These are phyloP conservation scores for Caenorhabditis japonica DNA, from an alignment of 2,888 invertebrate species.

Conservation along the genomic window DNA sequence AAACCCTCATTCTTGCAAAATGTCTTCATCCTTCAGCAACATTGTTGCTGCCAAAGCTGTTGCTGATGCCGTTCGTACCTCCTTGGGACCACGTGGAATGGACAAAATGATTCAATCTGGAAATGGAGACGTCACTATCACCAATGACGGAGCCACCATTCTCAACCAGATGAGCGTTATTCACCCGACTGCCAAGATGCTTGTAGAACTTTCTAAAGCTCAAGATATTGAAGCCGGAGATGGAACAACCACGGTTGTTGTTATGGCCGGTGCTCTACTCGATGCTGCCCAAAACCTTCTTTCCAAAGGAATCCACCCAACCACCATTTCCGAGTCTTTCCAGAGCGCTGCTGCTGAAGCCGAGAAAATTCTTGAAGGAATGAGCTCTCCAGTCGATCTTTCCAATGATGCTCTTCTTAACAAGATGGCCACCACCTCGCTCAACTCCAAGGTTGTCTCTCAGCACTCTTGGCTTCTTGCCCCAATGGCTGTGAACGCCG, in stretches of 20 bases:
- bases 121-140: conserved; percentile 98
- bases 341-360: conserved; percentile 86
- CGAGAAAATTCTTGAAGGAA: conserved; percentile 84
- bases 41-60: conserved; percentile 98
- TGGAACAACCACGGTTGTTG: conserved; percentile 96
- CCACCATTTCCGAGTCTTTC: conserved; percentile 95
- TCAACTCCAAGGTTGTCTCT: conserved; percentile 98
- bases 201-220: conserved; percentile 96
- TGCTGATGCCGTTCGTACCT: conserved; percentile 97
- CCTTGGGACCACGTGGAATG: conserved; percentile 96
- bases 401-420: conserved; percentile 88
- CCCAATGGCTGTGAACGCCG: conserved; percentile 96
- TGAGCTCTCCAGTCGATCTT: conserved; percentile 89
- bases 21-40: conserved; percentile 85
- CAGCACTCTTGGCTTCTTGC: conserved; percentile 95
- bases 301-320: conserved; percentile 92
- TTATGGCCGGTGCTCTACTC: conserved; percentile 93
- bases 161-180: conserved; percentile 97
- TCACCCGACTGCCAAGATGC: conserved; percentile 99
- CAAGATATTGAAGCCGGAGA: conserved; percentile 98
- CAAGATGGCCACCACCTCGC: conserved; percentile 95
- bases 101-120: conserved; percentile 99
- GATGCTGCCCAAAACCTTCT: conserved; percentile 94
- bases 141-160: conserved; percentile 99
- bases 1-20: conserved; percentile 80